Conservation (phyloP, 2,888 invertebrate species). For the Pachliopta kotzebuea region DNA sequence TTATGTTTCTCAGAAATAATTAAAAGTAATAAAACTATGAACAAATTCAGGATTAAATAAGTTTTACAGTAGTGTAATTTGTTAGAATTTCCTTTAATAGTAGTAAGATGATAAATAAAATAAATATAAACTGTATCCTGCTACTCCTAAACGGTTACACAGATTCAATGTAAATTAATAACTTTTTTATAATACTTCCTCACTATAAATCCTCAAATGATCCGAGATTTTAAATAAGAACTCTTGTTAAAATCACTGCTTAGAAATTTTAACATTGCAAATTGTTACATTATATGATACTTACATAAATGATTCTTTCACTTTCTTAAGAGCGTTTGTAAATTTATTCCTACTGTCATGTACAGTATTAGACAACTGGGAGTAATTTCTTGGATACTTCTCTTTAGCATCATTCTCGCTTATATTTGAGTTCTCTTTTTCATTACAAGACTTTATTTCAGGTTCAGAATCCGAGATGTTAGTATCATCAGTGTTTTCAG, state of each 20-base stretch:
- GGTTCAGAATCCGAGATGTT: conserved; percentile 64
- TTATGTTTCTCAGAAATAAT: background rate
- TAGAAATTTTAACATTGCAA: background rate
- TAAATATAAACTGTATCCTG: too few relatives aligned
- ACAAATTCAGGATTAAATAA: too few relatives aligned
- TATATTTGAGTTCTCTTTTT: conserved; percentile 64
- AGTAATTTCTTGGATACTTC: conserved; percentile 54
- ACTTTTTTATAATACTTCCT: too few relatives aligned
- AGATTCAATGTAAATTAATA: too few relatives aligned
- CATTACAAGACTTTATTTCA: conserved; percentile 55
- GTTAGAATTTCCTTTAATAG: too few relatives aligned
- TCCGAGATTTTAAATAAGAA: background rate
- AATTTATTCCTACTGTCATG: conserved; percentile 67
- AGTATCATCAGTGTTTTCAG: conserved; percentile 55
- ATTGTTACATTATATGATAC: conserved; percentile 34
- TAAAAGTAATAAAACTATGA: too few relatives aligned
- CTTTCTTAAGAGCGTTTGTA: conserved; percentile 69
- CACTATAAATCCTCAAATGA: too few relatives aligned
- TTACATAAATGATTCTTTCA: conserved; percentile 69
- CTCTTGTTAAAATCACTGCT: background rate
- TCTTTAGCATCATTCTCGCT: conserved; percentile 59
- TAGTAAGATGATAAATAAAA: background rate
- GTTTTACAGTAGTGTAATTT: too few relatives aligned
- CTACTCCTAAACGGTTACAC: too few relatives aligned
- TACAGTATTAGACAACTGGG: conserved; percentile 52